These are phyloP conservation scores for Pheosia gnoma DNA, from an alignment of 2,888 invertebrate species.

Conservation along the genomic window DNA sequence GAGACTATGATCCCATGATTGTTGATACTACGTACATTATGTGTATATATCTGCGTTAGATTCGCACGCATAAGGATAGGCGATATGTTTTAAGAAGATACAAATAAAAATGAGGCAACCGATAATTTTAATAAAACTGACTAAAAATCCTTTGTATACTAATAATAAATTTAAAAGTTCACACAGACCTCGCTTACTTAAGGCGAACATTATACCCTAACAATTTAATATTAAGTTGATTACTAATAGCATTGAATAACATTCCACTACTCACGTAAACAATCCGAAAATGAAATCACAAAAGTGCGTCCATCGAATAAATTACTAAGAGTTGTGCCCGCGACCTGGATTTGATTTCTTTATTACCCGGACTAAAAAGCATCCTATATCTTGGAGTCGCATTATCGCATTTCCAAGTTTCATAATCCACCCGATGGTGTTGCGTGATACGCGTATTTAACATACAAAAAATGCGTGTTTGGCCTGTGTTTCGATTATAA, in stretches of 20 bases:
- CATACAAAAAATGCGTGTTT: too few relatives aligned
- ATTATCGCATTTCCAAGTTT: too few relatives aligned
- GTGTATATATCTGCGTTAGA: too few relatives aligned
- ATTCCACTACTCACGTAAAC: slow-evolving; percentile 22
- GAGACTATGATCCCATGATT: too few relatives aligned
- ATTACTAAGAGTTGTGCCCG: not conserved
- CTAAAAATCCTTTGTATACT: slow-evolving; percentile 10
- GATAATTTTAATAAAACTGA: slow-evolving; percentile 13
- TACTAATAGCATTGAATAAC: slow-evolving; percentile 14
- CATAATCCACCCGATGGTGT: too few relatives aligned
- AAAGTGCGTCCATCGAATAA: slow-evolving; percentile 6
- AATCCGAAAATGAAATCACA: slow-evolving; percentile 21
- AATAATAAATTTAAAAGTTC: slow-evolving; percentile 14
- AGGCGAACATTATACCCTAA: slow-evolving; percentile 25
- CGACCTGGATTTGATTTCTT: not conserved
- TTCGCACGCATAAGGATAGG: too few relatives aligned
- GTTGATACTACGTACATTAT: too few relatives aligned
- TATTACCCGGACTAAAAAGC: too few relatives aligned
- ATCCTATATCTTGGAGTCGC: too few relatives aligned
- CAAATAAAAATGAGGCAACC: slow-evolving; percentile 7
- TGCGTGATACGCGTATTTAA: too few relatives aligned
- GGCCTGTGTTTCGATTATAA: too few relatives aligned
- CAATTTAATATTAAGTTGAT: slow-evolving; percentile 32
- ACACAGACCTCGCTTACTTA: slow-evolving; percentile 28
- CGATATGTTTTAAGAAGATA: too few relatives aligned